Percentiles rank a stretch among this genome's conserved stretches.
Conservation (phyloP, 2,113 vertebrate genomes). For the Onychostruthus taczanowskii region DNA sequence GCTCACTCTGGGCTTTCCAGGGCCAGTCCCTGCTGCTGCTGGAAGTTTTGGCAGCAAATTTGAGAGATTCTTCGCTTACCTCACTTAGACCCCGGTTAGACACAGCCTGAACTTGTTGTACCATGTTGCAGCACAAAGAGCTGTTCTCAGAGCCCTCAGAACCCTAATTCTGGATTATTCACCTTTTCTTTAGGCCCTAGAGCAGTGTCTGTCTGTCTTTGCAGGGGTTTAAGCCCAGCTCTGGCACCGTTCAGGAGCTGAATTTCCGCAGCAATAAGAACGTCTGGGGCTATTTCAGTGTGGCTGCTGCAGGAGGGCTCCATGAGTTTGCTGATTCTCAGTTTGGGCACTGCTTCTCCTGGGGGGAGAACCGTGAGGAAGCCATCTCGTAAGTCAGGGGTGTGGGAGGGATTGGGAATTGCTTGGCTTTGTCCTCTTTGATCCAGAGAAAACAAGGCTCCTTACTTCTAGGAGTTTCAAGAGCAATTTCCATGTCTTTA, state of each 20-base stretch:
- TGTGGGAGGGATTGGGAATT: background rate
- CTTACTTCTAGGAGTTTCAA: background rate
- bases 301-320: conserved; percentile 95
- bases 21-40: background rate
- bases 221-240: conserved; percentile 98
- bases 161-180: background rate
- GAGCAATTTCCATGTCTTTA: background rate
- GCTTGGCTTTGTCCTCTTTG: background rate
- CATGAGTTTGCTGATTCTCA: conserved; percentile 98
- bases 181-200: background rate
- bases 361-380: conserved; percentile 98
- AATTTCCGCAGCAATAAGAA: conserved; percentile 99
- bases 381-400: conserved; percentile 90
- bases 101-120: background rate
- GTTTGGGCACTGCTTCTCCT: conserved; percentile 98
- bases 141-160: background rate
- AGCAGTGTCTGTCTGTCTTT: conserved; percentile 30
- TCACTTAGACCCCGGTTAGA: background rate
- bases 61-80: background rate
- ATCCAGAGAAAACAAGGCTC: background rate
- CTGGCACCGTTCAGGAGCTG: conserved; percentile 96
- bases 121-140: background rate
- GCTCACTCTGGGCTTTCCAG: rapidly evolving
- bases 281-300: conserved; percentile 99
- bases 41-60: background rate